Evolutionary conservation across 2,113 vertebrate species (phyloP), one percentile per base, ranked within the genome.

Genomic region (Sapajus apella): DNA sequence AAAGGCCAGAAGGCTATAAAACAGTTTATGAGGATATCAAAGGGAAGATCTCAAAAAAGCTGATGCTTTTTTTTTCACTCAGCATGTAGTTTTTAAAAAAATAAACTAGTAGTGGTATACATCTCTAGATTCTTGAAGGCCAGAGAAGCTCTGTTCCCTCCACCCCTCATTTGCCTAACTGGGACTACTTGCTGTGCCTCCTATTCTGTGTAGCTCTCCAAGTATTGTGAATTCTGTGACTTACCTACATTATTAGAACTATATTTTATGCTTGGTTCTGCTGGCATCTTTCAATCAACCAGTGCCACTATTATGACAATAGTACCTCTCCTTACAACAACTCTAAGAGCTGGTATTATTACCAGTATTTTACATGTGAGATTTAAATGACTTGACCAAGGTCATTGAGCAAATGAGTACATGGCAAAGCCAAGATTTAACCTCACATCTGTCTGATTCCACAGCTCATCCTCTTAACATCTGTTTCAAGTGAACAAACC

Each of bases 131-230:
- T 64, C 75, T 32, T 21, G 21, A 21, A 94, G 37, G 64, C 12
- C 40, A n/a, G 35, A 66, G 89, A 90, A 84, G 23, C 52, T 64
- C 12, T 45, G 32, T n/a, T 52, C 50, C 40, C 23, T 56, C 30
- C 3, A 52, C 1, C 27, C 1, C 0, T 37, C 10, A 2, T 17
- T n/a, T 8, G 3, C 17, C 70, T 27, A 32, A 1, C 4, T 75
- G 47, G 6, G 0, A 40, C 14, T 12, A 17, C 43, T 32, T 32
- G 20, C 52, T 37, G 12, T 12, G 10, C 6, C 14, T 90, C 23
- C 25, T 20, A 14, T 21, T 23, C 27, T 79, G 14, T 50, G 45
- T 35, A 30, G 32, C 7, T 70, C 3, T 92, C 47, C 64, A 3
- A 2, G 12, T 32, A 8, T 6, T 90, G 3, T 43, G 47, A 45